Base-by-base conservation (phyloP, 1,140 invertebrate species). In the Babylonia areolata region DNA sequence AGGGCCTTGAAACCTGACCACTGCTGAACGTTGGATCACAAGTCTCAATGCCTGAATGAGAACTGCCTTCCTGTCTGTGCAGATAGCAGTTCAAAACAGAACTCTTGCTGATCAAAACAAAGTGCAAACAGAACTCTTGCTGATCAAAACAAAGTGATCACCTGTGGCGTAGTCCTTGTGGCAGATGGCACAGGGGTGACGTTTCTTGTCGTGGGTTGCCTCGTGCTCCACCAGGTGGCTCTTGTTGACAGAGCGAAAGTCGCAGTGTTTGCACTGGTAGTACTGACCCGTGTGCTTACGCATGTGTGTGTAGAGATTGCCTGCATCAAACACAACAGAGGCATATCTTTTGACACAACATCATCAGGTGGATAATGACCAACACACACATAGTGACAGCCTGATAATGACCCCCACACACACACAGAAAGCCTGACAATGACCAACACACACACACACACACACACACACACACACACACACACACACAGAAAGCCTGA, bases 221-320 rank as follows among this genome's bases (percentile, higher is more conserved):
- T 92, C 89, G 86, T 95, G 94, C 84, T 95, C 94, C 51, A 92
- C 54, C 58, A 95, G 85, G 88, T 95, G 94, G 88, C 91, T 92
- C 86, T 93, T 94, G 89, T 94, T 95, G 23, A 91, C 92, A 1
- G 92, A 92, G 46, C 91, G 91, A 87, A 95, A 95, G 51, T 91
- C 86, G 89, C 94, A 95, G 33, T 91, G 82, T 3, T 89, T 90
- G 89, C 94, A 95, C 23, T 83, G 87, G 87, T 94, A 95, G 77
- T 88, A 91, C 90, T 94, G 94, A 35, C 94, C 94, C 40, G 94
- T 95, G 88, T 95, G 94, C 79, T 93, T 94, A 69, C 94, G 87
- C 93, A 95, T 94, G 86, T 95, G 94, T 35, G 93, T 94, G 84
- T 95, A 95, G 40, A 95, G 87, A 86, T 94, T 94, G 54, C 94